phyloP scores from a whole-genome alignment of 2,888 invertebrate genomes.

The Agonopterix alstromeriana region DNA sequence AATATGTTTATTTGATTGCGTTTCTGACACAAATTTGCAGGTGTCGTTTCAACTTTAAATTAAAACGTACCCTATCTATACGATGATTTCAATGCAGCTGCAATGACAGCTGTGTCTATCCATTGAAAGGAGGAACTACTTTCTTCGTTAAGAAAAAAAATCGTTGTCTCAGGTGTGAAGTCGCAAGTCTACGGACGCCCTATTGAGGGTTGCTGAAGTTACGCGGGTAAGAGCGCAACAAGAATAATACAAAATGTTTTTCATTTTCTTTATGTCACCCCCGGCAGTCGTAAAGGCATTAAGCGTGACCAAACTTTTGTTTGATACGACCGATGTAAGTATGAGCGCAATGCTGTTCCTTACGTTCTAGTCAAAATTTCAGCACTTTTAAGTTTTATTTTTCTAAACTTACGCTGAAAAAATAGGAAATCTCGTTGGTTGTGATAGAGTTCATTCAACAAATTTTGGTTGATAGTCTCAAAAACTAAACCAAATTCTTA shows the following conservation, averaged over 20 bases:
- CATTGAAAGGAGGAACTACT: no score
- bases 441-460: no score
- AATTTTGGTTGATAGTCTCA: no score
- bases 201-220: slow-evolving; percentile 63
- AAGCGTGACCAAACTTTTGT: slow-evolving; percentile 89
- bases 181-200: slow-evolving; percentile 35
- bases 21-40: no score
- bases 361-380: background rate
- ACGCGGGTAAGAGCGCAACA: slow-evolving; percentile 73
- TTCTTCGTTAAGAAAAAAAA: background rate
- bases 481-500: no score
- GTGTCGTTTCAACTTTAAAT: no score
- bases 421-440: no score
- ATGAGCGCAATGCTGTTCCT: slow-evolving; percentile 46
- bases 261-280: slow-evolving; percentile 94
- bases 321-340: slow-evolving; percentile 73
- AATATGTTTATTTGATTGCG: no score
- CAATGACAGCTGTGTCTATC: no score
- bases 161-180: slow-evolving; percentile 14
- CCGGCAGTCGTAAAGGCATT: slow-evolving; percentile 91
- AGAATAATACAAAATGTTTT: slow-evolving; percentile 85
- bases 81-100: no score
- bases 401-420: no score
- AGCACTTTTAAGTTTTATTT: background rate
- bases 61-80: slow-evolving; percentile 5